These are phyloP conservation scores for Parasteatoda lunata DNA, from an alignment of 2,888 invertebrate species.

Conservation along the genomic window DNA sequence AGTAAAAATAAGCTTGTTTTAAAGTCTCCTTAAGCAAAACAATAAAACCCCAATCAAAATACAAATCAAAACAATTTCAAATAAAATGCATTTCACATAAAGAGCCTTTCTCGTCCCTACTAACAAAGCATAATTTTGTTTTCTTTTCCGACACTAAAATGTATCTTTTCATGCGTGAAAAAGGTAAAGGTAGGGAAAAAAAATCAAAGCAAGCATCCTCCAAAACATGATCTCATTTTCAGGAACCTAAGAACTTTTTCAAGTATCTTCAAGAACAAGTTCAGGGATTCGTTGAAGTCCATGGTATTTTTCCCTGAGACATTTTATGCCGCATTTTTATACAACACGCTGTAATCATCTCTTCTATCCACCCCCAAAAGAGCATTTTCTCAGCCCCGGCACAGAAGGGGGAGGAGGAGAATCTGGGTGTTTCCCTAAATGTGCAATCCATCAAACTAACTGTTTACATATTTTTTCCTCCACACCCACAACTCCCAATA, in stretches of 20 bases:
- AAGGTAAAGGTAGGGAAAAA: neutral
- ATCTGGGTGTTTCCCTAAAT: slow-evolving; percentile 62
- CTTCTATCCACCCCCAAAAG: neutral
- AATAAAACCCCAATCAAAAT: too few relatives aligned
- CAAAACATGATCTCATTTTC: slow-evolving; percentile 3
- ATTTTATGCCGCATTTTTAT: slow-evolving; percentile 3
- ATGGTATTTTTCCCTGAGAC: neutral
- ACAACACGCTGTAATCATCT: slow-evolving; percentile 5
- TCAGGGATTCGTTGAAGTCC: neutral
- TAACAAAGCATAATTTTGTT: neutral
- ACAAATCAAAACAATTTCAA: too few relatives aligned
- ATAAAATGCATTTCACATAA: too few relatives aligned
- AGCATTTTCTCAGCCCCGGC: neutral
- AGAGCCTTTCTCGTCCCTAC: too few relatives aligned
- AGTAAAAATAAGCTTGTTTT: too few relatives aligned
- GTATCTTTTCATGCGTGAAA: neutral
- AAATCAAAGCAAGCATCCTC: slow-evolving; percentile 3
- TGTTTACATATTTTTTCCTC: slow-evolving; percentile 65
- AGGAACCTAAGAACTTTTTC: neutral
- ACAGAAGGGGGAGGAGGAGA: slow-evolving; percentile 4
- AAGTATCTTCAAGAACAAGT: neutral
- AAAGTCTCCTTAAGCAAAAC: too few relatives aligned
- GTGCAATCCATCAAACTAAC: slow-evolving; percentile 67
- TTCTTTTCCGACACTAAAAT: neutral
- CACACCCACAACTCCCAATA: neutral